Evolutionary conservation across 2,797 vertebrate genomes (phyloP).

Genomic region (Sphenodon punctatus): DNA sequence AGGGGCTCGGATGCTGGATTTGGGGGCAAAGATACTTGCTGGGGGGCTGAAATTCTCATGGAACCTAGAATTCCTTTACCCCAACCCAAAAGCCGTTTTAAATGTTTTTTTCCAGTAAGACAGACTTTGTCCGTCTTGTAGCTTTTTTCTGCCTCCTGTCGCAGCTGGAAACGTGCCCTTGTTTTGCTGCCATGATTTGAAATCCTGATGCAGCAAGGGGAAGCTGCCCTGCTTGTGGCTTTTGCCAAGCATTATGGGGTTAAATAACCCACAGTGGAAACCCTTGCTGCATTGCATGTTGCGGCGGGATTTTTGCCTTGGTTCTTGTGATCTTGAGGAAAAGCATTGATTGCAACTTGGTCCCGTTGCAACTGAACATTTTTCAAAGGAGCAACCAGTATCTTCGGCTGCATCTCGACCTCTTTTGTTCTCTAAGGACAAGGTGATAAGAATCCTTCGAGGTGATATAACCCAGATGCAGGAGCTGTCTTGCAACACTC

Average conservation of each 20-base stretch:
- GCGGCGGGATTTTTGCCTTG: not conserved
- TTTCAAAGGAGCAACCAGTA: no score
- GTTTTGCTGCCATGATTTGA: not conserved
- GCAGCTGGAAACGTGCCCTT: no score
- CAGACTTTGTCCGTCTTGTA: not conserved
- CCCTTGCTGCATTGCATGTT: not conserved
- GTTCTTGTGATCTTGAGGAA: not conserved
- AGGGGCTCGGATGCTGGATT: no score
- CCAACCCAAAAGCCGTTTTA: not conserved
- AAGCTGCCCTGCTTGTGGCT: not conserved
- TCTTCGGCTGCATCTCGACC: not conserved
- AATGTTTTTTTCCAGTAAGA: not conserved
- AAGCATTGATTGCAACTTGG: not conserved
- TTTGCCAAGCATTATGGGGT: not conserved
- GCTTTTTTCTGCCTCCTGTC: not conserved
- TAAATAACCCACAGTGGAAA: not conserved
- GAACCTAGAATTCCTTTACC: not conserved
- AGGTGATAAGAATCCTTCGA: no score
- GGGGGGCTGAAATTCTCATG: not conserved
- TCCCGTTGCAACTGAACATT: no score
- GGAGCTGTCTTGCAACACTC: not conserved
- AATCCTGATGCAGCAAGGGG: no score
- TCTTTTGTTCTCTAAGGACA: rapidly evolving
- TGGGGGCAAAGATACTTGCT: no score
- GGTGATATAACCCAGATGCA: no score